Base-by-base conservation (phyloP, 2,113 vertebrate genomes). In the Passerina amoena region DNA sequence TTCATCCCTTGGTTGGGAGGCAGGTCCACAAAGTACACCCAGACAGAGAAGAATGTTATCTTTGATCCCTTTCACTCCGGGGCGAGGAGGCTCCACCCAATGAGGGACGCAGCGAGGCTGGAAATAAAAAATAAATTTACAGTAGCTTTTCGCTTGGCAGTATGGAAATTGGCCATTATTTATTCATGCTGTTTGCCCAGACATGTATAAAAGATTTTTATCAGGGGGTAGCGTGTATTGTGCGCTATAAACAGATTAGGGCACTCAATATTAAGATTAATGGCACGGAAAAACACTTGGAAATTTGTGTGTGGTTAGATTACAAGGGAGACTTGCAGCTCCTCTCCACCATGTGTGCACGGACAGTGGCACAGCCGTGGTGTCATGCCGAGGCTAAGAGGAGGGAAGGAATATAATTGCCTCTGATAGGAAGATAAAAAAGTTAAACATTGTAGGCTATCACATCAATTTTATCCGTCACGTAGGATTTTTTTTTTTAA, bases 41-140 rank as follows among this genome's bases (percentile, higher is more conserved):
- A 98, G 98, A 98, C 97, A 97, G 98, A 98, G 97, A 98, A 98
- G 98, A 98, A 98, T 98, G 98, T 98, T 98, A 98, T 98, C 98
- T 98, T 98, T 98, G 98, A 98, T 98, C 98, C 96, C 81, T 97
- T 96, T 97, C 96, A 96, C 97, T 97, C 97, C 53, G 11, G 97
- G 96, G 97, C 85, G 89, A 89, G 93, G 95, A 94, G 91, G 83
- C 95, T 97, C 97, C 96, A 94, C 95, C 94, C 79, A 38, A 95
- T 3, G 84, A 95, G 91, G 94, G 95, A 90, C 68, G 78, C 96
- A 77, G 69, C 11, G 31, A 96, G 51, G 82, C 86, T 91, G 79
- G 82, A 95, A 94, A 96, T 96, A 50, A 50, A 83, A 98, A 97
- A 97, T 92, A 97, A 97, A 98, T 93, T 87, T 96, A 95, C 97